These are phyloP conservation scores for Pomatorhinus ruficollis DNA, from an alignment of 2,113 vertebrate genomes.

Conservation along the genomic window DNA sequence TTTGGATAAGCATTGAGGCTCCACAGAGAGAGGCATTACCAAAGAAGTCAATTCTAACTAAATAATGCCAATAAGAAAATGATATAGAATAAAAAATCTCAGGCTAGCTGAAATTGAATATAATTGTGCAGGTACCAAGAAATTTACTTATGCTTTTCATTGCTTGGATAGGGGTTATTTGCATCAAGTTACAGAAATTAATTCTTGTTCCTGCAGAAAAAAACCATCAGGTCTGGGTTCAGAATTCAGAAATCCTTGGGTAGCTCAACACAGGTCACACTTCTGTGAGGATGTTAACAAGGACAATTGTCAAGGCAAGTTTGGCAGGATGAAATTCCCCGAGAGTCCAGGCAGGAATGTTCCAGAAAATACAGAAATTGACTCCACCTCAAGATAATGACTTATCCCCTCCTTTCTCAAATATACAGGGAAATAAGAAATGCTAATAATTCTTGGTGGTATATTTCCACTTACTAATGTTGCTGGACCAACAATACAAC, in stretches of 20 bases:
- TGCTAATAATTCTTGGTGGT: background rate
- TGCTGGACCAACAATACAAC: background rate
- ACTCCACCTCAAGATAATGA: background rate
- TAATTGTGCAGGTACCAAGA: background rate
- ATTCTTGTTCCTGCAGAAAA: background rate
- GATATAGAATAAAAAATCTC: background rate
- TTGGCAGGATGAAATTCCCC: background rate
- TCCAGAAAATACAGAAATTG: background rate
- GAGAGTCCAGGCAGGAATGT: background rate
- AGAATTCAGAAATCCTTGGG: background rate
- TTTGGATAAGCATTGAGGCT: background rate
- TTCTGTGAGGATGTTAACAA: background rate
- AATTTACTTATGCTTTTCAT: background rate
- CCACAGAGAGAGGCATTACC: background rate
- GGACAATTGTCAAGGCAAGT: background rate
- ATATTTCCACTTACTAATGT: background rate
- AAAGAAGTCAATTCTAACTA: background rate
- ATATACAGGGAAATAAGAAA: background rate
- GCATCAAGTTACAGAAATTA: background rate
- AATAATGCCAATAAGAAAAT: background rate
- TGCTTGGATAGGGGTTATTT: background rate
- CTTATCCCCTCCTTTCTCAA: background rate
- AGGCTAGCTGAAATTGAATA: background rate
- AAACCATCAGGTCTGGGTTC: background rate
- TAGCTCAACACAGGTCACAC: background rate